Base-by-base conservation (phyloP, 1,140 invertebrate species). In the Pygmarrhopalites habei region DNA sequence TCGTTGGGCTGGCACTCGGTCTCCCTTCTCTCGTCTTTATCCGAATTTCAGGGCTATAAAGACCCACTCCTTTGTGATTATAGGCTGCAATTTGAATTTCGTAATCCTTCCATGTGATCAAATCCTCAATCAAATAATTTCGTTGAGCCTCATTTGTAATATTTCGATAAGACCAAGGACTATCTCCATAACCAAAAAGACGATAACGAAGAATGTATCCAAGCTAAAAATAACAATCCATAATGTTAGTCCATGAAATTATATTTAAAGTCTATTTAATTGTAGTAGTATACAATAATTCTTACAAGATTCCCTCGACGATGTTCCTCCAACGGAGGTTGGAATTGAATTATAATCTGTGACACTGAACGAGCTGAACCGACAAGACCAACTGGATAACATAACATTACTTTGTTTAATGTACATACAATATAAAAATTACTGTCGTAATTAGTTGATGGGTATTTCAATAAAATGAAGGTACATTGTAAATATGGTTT, bases 31-130 rank as follows among this genome's bases (percentile, higher is more conserved):
- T 26, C 25, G 63, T 71, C 77, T 95, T 92, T 29, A 97, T 94
- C 74, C 85, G 89, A 46, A 95, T 85, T 44, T 88, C 86, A n/a
- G 91, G 85, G 23, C 90, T 92, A 74, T 88, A 98, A 0, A 89
- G 83, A 0, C 96, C 96, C 7, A 94, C 85, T 2, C 96, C 96
- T 80, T 96, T 93, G 69, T 94, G 89, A 75, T 99, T 99, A 71
- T 89, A 98, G 0, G 95, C 93, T 1, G 95, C 94, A 60, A 99
- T 94, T 79, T 96, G 91, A 0, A 99, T 87, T 39, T 93, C 86
- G 72, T 99, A 99, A 75, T 96, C 91, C 76, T 96, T 94, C 94
- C 94, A 98, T 0, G 93, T 95, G 58, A 97, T 97, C 39, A 97
- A 78, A 72, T 95, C 92, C 70, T 91, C 88, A 60, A 98, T 92